Conservation (phyloP, 2,888 invertebrate species). For the Zaprionus obscuricornis region DNA sequence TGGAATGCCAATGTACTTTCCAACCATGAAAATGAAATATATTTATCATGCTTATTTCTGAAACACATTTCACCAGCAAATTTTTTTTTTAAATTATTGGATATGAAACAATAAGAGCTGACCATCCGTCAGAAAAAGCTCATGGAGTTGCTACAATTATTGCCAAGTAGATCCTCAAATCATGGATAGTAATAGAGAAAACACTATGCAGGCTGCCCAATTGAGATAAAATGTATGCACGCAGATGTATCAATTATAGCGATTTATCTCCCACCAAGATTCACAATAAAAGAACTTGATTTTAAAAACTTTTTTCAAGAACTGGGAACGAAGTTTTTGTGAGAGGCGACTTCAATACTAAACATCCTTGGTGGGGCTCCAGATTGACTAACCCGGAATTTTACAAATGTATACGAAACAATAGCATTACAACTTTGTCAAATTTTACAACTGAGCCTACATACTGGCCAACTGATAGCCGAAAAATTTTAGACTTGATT, state of each 20-base stretch:
- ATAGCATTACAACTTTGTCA: not conserved
- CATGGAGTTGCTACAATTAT: not conserved
- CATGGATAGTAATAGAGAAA: not conserved
- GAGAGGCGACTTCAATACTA: too few relatives aligned
- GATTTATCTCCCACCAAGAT: constrained; percentile 1
- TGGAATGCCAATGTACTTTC: too few relatives aligned
- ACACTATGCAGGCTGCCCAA: not conserved
- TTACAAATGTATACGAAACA: not conserved
- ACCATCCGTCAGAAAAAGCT: not conserved
- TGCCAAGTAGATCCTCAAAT: not conserved
- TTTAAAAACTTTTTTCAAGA: not conserved
- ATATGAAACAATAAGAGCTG: constrained; percentile 3
- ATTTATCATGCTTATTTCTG: too few relatives aligned
- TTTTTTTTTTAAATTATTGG: not conserved
- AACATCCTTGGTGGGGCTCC: too few relatives aligned
- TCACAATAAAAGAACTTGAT: not conserved
- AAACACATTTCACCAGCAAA: constrained; percentile 11
- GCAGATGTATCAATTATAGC: not conserved
- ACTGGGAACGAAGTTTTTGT: not conserved
- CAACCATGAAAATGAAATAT: too few relatives aligned
- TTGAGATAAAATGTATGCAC: constrained; percentile 5
- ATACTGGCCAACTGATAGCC: not conserved
- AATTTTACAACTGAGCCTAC: not conserved
- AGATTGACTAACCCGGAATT: not conserved
- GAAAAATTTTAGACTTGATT: not conserved